Evolutionary conservation across 2,888 invertebrate species (phyloP), one percentile per base, ranked within the genome.

Genomic region (Morpho achilles): DNA sequence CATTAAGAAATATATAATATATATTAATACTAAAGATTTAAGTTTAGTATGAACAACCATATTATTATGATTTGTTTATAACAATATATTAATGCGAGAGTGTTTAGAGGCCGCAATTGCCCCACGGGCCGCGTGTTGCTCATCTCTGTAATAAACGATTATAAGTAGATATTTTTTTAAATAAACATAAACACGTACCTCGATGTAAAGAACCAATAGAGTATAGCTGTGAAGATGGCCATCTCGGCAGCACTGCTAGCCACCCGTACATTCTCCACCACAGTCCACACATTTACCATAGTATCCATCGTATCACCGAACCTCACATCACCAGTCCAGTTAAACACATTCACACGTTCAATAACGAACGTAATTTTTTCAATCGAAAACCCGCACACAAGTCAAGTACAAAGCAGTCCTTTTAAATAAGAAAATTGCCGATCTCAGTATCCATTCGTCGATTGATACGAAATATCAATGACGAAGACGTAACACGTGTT

Each of bases 191-290:
- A 40, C 66, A 82, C 84, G 53, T 80, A 93, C 93, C 93, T 93
- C 68, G 91, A 90, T 54, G 92, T 92, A 79, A 92, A 93, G 82
- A 93, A 92, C 89, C 93, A 93, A 82, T 92, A 93, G 66, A 93
- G 82, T 41, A 93, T 84, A 59, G 92, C 92, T 66, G 92, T 91
- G 82, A 93, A 92, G 79, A 93, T 89, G 75, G 92, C 92, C 67
- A 93, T 80, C 77, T 93, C 93, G 49, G 92, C 91, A 59, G 92
- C 89, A 7, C 93, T 92, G 74, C 91, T 92, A 82, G 93, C 92
- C 76, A 88, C 87, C 72, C 88, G 70, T 63, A 87, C 84, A 52
- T 88, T 82, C 73, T 91, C 89, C 76, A 89, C 87, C 77, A 87
- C 82, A 63, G 84, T 77, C 90, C 90, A 90, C 66, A 90, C 80